Evolutionary conservation across 1,140 invertebrate genomes (phyloP).

Genomic region (Ceratosolen solmsi): DNA sequence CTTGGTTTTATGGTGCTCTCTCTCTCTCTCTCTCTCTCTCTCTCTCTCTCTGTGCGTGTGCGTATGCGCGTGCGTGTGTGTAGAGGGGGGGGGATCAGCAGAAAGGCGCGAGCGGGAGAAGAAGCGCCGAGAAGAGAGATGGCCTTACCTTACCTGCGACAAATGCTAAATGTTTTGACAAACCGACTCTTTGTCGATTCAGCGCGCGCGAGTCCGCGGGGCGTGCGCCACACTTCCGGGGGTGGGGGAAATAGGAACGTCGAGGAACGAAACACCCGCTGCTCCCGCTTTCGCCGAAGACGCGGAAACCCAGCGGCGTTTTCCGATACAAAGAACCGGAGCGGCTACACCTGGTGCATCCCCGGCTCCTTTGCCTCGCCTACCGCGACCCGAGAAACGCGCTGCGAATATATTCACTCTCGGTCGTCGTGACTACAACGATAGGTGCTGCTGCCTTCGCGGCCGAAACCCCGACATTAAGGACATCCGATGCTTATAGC

Average conservation of each 20-base stretch:
- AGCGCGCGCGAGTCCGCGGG: not conserved
- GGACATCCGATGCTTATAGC: too few relatives aligned
- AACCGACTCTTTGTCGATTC: conserved; percentile 27
- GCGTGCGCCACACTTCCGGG: not conserved
- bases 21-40: too few relatives aligned
- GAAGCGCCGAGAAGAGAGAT: not conserved
- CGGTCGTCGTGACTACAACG: too few relatives aligned
- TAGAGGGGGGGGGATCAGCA: too few relatives aligned
- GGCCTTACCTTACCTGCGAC: not conserved
- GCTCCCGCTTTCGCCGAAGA: not conserved
- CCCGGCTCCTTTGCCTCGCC: not conserved
- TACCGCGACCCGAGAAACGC: not conserved
- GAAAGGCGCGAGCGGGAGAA: too few relatives aligned
- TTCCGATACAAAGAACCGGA: not conserved
- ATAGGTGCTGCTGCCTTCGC: not conserved
- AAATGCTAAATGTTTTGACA: not conserved
- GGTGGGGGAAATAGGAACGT: not conserved
- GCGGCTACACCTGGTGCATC: not conserved
- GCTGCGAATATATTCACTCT: not conserved
- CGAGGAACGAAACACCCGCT: conserved; percentile 7
- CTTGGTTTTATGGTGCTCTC: too few relatives aligned
- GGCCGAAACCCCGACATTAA: not conserved
- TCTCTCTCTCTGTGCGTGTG: too few relatives aligned
- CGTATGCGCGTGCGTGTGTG: too few relatives aligned
- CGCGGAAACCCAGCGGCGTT: not conserved